These are phyloP conservation scores for Himalopsyche phryganea DNA, from an alignment of 1,140 invertebrate genomes.

Conservation along the genomic window DNA sequence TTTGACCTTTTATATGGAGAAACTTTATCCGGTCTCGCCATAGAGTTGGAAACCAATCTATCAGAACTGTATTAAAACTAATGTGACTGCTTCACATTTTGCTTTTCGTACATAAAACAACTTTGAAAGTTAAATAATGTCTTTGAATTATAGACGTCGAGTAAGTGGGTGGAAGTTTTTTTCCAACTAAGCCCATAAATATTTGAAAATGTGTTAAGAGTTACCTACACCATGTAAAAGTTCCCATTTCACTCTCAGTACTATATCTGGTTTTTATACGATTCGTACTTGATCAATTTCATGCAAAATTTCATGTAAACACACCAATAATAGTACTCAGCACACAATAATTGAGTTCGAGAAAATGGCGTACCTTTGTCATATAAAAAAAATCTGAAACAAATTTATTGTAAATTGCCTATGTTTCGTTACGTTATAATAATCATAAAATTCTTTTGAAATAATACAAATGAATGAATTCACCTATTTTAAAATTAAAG, in stretches of 20 bases:
- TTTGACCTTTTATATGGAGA: slow-evolving; percentile 29
- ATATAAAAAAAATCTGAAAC: too few species aligned
- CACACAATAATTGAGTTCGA: too few species aligned
- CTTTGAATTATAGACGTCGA: slow-evolving; percentile 30
- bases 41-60: slow-evolving; percentile 28
- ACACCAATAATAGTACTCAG: too few species aligned
- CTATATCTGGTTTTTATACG: neutral
- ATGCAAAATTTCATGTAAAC: too few species aligned
- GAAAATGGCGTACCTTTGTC: too few species aligned
- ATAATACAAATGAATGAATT: too few species aligned
- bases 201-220: slow-evolving; percentile 18
- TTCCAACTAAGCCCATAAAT: slow-evolving; percentile 24
- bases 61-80: slow-evolving; percentile 35
- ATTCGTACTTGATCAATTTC: neutral
- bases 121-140: slow-evolving; percentile 31
- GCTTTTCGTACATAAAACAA: slow-evolving; percentile 22
- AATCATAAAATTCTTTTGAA: too few species aligned
- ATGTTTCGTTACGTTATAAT: too few species aligned
- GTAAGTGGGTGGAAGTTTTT: slow-evolving; percentile 16
- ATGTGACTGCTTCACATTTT: slow-evolving; percentile 27
- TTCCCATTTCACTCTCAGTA: neutral
- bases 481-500: too few species aligned
- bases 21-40: slow-evolving; percentile 12
- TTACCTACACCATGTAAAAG: neutral
- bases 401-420: too few species aligned